Base-by-base conservation (phyloP, 2,888 invertebrate species). In the Brassicogethes aeneus region DNA sequence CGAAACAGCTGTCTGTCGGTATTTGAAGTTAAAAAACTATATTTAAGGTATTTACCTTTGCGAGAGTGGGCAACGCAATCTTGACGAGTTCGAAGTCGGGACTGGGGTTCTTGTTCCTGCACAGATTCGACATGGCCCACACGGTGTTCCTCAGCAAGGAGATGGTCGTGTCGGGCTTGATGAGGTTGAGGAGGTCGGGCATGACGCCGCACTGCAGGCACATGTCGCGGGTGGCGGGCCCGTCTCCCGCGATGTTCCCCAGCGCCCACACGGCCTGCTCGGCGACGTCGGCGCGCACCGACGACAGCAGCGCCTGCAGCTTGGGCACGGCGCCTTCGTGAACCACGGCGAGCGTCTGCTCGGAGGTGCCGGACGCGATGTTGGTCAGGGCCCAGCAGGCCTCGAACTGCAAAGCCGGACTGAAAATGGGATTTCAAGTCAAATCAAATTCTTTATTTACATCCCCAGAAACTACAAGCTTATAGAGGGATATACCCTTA, bases 171-270 rank as follows among this genome's bases (percentile, higher is more conserved):
- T 78, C 73, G 2, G 77, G 75, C 38, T 73, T 75, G 47, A 88
- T 76, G 17, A 89, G 70, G 2, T 72, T 70, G 35, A 89, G 61
- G 12, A 95, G 68, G 3, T 82, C 79, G 1, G 80, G 76, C 52
- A 95, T 70, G 16, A 86, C 82, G 12, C 82, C 83, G 43, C 75
- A 67, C 0, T 32, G 62, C 3, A 97, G 77, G 34, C 95, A 90
- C 41, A 79, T 68, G 69, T 97, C 95, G 34, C 97, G 73, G 0
- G 89, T 76, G 10, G 67, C 69, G 0, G 89, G 76, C 0, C 90
- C 88, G 65, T 91, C 90, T 23, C 96, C 95, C 5, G 95, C 94
- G 55, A 97, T 92, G 70, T 99, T 99, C 91, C 96, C 97, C 90
- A 96, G 71, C 0, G 96, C 96, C 97, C 97, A 96, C 0, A 94